Conservation (phyloP, 2,888 invertebrate genomes). For the Catocala nupta region DNA sequence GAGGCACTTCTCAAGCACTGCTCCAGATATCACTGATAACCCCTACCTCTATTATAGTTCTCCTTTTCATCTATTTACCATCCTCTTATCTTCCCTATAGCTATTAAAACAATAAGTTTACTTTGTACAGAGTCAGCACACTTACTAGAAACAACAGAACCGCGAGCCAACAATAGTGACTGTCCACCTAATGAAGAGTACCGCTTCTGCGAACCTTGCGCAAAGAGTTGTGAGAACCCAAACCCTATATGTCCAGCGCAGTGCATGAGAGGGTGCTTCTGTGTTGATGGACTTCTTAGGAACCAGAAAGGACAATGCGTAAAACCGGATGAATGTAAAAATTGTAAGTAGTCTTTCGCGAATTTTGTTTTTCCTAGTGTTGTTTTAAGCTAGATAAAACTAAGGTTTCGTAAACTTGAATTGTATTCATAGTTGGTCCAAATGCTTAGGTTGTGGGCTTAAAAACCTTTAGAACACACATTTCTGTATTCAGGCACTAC, state of each 20-base stretch:
- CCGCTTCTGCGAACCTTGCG: slow-evolving; percentile 71
- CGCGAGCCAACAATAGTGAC: slow-evolving; percentile 53
- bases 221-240: slow-evolving; percentile 67
- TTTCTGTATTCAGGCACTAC: too few relatives aligned
- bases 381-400: too few relatives aligned
- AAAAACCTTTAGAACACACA: too few relatives aligned
- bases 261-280: slow-evolving; percentile 74
- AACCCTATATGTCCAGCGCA: slow-evolving; percentile 75
- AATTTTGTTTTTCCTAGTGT: too few relatives aligned
- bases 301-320: slow-evolving; percentile 67
- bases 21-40: too few relatives aligned
- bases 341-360: slow-evolving; percentile 29
- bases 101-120: neutral
- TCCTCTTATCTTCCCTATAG: too few relatives aligned
- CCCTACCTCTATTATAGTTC: too few relatives aligned
- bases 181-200: slow-evolving; percentile 72
- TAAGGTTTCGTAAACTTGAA: too few relatives aligned
- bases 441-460: too few relatives aligned
- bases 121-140: slow-evolving; percentile 47
- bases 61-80: too few relatives aligned
- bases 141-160: slow-evolving; percentile 66
- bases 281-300: slow-evolving; percentile 62
- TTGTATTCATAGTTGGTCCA: too few relatives aligned
- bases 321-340: slow-evolving; percentile 57
- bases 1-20: too few relatives aligned